phyloP scores from a whole-genome alignment of 2,888 invertebrate species.

The Apamea crenata region DNA sequence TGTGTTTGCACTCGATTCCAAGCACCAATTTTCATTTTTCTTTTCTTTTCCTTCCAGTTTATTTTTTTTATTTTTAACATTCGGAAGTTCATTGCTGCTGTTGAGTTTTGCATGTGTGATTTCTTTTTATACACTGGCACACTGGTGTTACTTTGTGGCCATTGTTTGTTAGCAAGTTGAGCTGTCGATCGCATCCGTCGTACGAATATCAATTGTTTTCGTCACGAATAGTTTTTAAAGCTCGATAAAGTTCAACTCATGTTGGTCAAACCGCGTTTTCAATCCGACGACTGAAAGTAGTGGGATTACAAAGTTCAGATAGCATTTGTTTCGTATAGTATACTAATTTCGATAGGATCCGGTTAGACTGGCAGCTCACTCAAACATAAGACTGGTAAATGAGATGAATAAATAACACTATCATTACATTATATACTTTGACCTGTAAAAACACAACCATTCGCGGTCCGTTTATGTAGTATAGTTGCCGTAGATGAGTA shows the following conservation, averaged over 20 bases:
- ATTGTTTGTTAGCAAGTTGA: conserved; percentile 42
- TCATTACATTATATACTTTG: not conserved
- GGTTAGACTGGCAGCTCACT: not conserved
- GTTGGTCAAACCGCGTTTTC: not conserved
- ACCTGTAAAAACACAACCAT: not conserved
- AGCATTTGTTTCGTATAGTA: not conserved
- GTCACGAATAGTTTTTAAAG: conserved; percentile 14
- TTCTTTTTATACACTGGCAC: conserved; percentile 40
- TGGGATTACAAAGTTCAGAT: not conserved
- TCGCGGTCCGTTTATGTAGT: not conserved
- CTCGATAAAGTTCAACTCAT: not conserved
- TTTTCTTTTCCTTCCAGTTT: conserved; percentile 22
- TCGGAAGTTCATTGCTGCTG: conserved; percentile 16
- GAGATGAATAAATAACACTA: conserved; percentile 3
- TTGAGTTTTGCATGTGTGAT: conserved; percentile 39
- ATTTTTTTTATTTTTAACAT: conserved; percentile 21
- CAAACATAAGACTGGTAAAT: not conserved
- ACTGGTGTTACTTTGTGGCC: conserved; percentile 37
- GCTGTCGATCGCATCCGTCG: conserved; percentile 34
- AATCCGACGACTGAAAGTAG: not conserved
- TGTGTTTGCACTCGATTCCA: conserved; percentile 42
- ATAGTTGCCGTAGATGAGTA: not conserved
- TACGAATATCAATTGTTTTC: conserved; percentile 30
- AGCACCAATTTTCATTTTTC: conserved; percentile 20
- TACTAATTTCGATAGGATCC: not conserved